phyloP scores from a whole-genome alignment of 2,797 vertebrate species.

The Hemibagrus guttatus region DNA sequence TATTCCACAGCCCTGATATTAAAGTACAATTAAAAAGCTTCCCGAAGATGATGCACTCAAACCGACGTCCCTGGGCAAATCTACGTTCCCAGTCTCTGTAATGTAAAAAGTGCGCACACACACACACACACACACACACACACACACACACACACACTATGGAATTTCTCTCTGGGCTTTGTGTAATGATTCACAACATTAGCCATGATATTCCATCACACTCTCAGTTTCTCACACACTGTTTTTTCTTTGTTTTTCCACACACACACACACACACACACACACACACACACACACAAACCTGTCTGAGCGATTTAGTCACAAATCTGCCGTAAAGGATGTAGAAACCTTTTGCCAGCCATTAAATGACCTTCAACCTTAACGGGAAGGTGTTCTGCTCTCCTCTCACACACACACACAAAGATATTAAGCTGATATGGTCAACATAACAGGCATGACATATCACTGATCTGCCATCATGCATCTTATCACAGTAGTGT shows the following conservation, averaged over 20 bases:
- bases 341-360: constrained; percentile 17
- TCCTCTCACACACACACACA: constrained; percentile 17
- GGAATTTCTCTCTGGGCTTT: constrained; percentile 37
- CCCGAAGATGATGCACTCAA: constrained; percentile 50
- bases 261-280: constrained; percentile 15
- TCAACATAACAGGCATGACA: constrained; percentile 14
- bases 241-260: background rate
- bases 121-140: constrained; percentile 22
- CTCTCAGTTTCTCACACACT: background rate
- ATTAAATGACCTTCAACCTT: constrained; percentile 41
- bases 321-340: constrained; percentile 14
- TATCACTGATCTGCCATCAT: constrained; percentile 14
- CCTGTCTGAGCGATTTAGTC: constrained; percentile 14
- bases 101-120: constrained; percentile 36
- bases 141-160: constrained; percentile 1
- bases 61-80: constrained; percentile 49
- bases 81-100: constrained; percentile 43
- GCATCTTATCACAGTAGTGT: constrained; percentile 33
- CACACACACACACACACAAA: constrained; percentile 1
- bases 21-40: constrained; percentile 58
- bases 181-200: constrained; percentile 44
- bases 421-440: constrained; percentile 22
- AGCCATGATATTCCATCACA: constrained; percentile 35
- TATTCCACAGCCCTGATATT: constrained; percentile 55
- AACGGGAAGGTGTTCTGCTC: background rate